These are phyloP conservation scores for Oxyteleia sp. DNA, from an alignment of 2,888 invertebrate species.

Conservation along the genomic window DNA sequence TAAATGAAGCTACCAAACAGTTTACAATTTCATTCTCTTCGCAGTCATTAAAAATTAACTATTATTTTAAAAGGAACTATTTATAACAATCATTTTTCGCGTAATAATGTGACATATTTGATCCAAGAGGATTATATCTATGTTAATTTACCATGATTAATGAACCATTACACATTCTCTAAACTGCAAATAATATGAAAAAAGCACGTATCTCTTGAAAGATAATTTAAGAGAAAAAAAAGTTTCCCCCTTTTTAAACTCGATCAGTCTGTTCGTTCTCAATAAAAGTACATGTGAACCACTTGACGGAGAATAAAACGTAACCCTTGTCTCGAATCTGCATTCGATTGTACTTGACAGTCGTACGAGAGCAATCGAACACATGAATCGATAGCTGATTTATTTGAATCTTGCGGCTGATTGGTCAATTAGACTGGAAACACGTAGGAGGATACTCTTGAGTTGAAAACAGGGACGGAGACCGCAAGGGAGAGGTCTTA, in stretches of 20 bases:
- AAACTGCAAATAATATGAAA: too few relatives aligned
- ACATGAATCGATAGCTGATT: constrained; percentile 85
- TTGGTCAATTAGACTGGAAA: constrained; percentile 87
- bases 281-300: constrained; percentile 33
- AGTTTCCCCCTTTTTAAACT: background rate
- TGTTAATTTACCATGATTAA: too few relatives aligned
- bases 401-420: constrained; percentile 86
- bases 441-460: constrained; percentile 85
- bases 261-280: constrained; percentile 2
- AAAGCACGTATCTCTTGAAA: constrained; percentile 24
- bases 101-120: too few relatives aligned
- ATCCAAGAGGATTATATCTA: too few relatives aligned
- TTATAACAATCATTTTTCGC: background rate
- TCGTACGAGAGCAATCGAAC: constrained; percentile 82
- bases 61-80: constrained; percentile 18
- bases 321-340: constrained; percentile 51
- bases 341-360: constrained; percentile 66
- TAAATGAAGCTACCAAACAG: constrained; percentile 61
- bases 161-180: too few relatives aligned
- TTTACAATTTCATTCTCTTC: constrained; percentile 47
- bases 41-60: constrained; percentile 22
- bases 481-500: constrained; percentile 77
- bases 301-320: constrained; percentile 35
- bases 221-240: constrained; percentile 12
- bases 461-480: constrained; percentile 71